These are phyloP conservation scores for human (Homo sapiens) DNA, from an alignment of 2,113 vertebrate species.

Conservation along the genomic window DNA sequence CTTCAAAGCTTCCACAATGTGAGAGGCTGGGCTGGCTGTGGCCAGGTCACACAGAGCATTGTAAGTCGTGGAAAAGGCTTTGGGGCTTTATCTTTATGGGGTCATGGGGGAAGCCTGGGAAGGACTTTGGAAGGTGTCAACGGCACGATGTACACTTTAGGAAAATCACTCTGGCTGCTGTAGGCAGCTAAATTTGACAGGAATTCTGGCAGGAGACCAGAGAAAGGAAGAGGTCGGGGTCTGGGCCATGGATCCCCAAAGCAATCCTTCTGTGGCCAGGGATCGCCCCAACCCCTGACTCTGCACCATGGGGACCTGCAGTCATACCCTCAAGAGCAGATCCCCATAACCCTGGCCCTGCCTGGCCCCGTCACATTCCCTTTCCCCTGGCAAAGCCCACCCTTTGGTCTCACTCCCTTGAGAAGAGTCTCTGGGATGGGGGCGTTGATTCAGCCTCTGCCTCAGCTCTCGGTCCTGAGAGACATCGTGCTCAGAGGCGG, in stretches of 20 bases:
- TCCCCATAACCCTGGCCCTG: not conserved
- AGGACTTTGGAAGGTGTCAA: not conserved
- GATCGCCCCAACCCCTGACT: not conserved
- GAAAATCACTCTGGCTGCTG: not conserved
- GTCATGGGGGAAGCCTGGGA: not conserved
- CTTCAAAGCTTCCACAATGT: not conserved
- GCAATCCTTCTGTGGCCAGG: not conserved
- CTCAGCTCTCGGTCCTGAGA: not conserved
- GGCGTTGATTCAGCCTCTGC: not conserved
- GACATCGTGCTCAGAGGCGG: accelerated
- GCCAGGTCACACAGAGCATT: not conserved
- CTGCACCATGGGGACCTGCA: not conserved
- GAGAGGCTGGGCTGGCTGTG: not conserved
- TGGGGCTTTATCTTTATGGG: not conserved
- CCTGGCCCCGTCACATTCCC: not conserved
- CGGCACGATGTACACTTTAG: not conserved
- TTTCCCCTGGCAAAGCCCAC: not conserved
- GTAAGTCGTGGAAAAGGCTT: not conserved
- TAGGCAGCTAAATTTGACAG: not conserved
- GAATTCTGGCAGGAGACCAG: not conserved
- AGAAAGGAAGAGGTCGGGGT: not conserved
- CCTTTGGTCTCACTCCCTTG: not conserved
- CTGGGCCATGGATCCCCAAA: too few species aligned
- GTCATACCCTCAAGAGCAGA: not conserved
- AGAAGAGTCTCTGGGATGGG: not conserved